phyloP scores from a whole-genome alignment of 2,888 invertebrate genomes.

The Ypsolopha scabrella region DNA sequence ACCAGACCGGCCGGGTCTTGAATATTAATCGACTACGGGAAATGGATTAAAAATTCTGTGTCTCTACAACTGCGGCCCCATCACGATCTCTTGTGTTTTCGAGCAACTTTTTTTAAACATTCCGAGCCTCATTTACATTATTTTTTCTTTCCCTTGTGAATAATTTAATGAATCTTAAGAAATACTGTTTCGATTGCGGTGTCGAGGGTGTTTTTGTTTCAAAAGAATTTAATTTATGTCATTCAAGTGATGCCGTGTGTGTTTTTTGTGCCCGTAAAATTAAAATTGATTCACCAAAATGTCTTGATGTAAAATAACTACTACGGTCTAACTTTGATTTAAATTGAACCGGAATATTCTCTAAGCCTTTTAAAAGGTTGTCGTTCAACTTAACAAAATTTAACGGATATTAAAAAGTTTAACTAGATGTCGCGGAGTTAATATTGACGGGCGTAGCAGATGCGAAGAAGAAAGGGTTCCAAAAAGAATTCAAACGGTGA shows the following conservation, averaged over 20 bases:
- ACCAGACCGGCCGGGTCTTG: slow-evolving; percentile 66
- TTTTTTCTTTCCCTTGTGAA: slow-evolving; percentile 62
- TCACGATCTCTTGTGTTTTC: slow-evolving; percentile 55
- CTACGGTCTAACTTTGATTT: background rate
- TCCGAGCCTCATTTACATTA: slow-evolving; percentile 59
- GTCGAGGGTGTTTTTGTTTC: slow-evolving; percentile 14
- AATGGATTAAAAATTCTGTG: slow-evolving; percentile 71
- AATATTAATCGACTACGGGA: slow-evolving; percentile 69
- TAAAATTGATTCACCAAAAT: background rate
- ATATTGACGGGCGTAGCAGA: slow-evolving; percentile 71
- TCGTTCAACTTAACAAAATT: slow-evolving; percentile 56
- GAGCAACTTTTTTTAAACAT: slow-evolving; percentile 67
- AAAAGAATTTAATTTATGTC: slow-evolving; percentile 12
- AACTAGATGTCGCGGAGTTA: slow-evolving; percentile 60
- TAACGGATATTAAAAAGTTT: slow-evolving; percentile 71
- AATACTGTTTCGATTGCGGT: slow-evolving; percentile 38
- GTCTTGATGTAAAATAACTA: background rate
- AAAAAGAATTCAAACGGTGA: slow-evolving; percentile 68
- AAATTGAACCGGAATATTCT: slow-evolving; percentile 10
- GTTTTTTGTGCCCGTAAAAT: slow-evolving; percentile 5
- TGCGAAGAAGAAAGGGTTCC: slow-evolving; percentile 61
- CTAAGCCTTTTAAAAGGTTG: slow-evolving; percentile 43
- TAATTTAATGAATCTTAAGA: slow-evolving; percentile 65
- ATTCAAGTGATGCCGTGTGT: slow-evolving; percentile 11
- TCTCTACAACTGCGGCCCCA: slow-evolving; percentile 44